Conservation (phyloP, 2,888 invertebrate species). For the Schizaphis graminum region DNA sequence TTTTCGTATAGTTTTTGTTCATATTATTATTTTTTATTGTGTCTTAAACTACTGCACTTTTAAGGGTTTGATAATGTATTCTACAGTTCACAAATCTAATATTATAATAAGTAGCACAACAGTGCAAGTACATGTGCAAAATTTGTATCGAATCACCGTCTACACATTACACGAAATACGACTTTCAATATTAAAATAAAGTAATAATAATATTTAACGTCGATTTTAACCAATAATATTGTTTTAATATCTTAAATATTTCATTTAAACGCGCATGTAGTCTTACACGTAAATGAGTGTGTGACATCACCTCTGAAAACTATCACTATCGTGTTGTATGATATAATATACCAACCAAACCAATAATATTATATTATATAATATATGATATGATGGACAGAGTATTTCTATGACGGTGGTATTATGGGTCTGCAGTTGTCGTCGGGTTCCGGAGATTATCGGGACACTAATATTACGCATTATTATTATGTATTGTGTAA, state of each 20-base stretch:
- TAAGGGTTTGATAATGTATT: background rate
- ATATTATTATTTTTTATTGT: background rate
- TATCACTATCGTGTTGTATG: background rate
- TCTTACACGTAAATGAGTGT: background rate
- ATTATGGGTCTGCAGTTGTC: background rate
- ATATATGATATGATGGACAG: background rate
- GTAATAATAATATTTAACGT: no score
- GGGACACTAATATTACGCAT: background rate
- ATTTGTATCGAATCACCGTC: background rate
- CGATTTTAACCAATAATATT: background rate
- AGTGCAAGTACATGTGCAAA: background rate
- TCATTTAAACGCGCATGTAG: background rate
- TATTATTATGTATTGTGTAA: background rate
- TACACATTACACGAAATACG: no score
- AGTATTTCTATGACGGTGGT: background rate
- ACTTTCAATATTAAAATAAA: no score
- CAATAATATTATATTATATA: background rate
- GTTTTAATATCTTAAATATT: background rate
- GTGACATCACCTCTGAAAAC: background rate
- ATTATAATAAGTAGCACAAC: background rate
- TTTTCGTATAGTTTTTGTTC: background rate
- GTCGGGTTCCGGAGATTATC: constrained; percentile 36
- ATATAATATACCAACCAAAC: background rate
- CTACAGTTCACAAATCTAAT: background rate
- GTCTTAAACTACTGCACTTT: background rate